Conservation (phyloP, 1,140 invertebrate species). For the Rhyzopertha dominica region DNA sequence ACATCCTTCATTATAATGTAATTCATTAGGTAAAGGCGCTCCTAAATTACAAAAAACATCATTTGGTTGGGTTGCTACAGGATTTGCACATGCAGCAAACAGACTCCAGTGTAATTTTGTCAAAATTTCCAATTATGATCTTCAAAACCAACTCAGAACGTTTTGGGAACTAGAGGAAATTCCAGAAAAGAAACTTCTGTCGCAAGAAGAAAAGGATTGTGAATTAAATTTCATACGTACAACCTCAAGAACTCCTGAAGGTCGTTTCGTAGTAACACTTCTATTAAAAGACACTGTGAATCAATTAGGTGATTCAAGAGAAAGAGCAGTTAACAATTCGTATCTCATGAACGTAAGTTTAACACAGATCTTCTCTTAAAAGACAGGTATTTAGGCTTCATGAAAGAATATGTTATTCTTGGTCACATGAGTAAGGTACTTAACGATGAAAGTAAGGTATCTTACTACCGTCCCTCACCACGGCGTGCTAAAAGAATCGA, state of each 20-base stretch:
- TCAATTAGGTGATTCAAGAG: slow-evolving; percentile 32
- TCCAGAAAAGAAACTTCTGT: slow-evolving; percentile 11
- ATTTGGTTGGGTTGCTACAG: no score
- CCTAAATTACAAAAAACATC: no score
- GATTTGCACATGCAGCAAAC: no score
- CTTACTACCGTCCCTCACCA: slow-evolving; percentile 47
- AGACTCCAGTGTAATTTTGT: slow-evolving; percentile 3
- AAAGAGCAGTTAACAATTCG: slow-evolving; percentile 32
- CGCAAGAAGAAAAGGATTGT: slow-evolving; percentile 17
- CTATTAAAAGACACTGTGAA: slow-evolving; percentile 18
- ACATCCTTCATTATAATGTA: no score
- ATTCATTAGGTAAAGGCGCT: no score
- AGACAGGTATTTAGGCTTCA: slow-evolving; percentile 10
- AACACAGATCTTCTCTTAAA: slow-evolving; percentile 23
- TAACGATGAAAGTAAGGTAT: neutral
- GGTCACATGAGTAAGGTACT: slow-evolving; percentile 13
- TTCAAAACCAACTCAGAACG: slow-evolving; percentile 7
- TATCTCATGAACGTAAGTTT: slow-evolving; percentile 36
- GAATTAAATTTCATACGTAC: slow-evolving; percentile 19
- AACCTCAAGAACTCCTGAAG: slow-evolving; percentile 6
- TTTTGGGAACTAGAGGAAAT: slow-evolving; percentile 33
- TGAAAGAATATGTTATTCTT: slow-evolving; percentile 14
- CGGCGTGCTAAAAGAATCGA: slow-evolving; percentile 34
- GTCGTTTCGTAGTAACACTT: slow-evolving; percentile 21
- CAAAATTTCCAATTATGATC: slow-evolving; percentile 5